These are phyloP conservation scores for Acrobasis repandana DNA, from an alignment of 2,888 invertebrate species.

Conservation along the genomic window DNA sequence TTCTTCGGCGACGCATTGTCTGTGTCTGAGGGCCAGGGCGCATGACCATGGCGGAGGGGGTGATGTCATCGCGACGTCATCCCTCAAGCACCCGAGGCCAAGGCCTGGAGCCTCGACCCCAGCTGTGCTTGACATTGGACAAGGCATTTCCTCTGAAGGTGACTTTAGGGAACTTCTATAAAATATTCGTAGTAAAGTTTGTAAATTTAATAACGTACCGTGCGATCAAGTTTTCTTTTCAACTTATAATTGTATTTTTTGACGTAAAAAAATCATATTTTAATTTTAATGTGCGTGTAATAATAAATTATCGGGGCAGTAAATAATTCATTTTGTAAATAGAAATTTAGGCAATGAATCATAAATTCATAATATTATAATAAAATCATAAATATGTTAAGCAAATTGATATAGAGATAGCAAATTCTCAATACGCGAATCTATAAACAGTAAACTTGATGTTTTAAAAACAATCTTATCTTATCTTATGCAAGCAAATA, in stretches of 20 bases:
- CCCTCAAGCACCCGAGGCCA: slow-evolving; percentile 62
- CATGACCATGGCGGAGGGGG: slow-evolving; percentile 43
- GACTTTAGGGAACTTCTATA: slow-evolving; percentile 9
- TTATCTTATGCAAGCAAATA: neutral
- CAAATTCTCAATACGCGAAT: neutral
- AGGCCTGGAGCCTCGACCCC: slow-evolving; percentile 52
- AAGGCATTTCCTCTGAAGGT: slow-evolving; percentile 35
- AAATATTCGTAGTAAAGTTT: neutral
- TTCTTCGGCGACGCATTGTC: slow-evolving; percentile 48
- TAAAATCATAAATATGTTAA: too few species aligned
- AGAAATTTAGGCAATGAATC: too few species aligned
- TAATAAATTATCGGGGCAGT: too few species aligned
- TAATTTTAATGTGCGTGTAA: too few species aligned
- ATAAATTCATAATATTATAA: too few species aligned
- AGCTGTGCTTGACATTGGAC: slow-evolving; percentile 63
- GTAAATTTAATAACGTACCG: neutral
- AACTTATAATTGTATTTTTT: neutral
- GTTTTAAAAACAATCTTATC: neutral
- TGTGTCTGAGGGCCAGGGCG: slow-evolving; percentile 52
- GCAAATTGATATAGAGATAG: too few species aligned
- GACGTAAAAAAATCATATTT: neutral
- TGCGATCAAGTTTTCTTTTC: neutral
- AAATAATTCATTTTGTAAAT: too few species aligned
- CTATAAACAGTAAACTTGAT: neutral
- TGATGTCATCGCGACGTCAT: slow-evolving; percentile 69